Evolutionary conservation across 2,888 invertebrate genomes (phyloP).

Genomic region (Melanchra persicariae): DNA sequence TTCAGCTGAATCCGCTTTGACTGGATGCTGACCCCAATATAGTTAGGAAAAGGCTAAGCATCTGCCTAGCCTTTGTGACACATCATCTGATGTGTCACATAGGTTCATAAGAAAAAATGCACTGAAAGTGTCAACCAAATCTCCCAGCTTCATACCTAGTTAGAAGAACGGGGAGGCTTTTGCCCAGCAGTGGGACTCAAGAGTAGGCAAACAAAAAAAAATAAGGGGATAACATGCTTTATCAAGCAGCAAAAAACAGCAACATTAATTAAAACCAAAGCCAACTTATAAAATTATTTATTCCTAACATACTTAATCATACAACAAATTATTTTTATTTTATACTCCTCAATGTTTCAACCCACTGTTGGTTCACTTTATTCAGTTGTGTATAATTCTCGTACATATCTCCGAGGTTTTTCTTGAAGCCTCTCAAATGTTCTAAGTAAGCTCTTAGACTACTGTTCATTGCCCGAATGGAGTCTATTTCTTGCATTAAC

Average conservation of each 20-base stretch:
- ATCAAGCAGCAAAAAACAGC: background rate
- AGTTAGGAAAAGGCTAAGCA: too few relatives aligned
- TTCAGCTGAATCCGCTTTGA: too few relatives aligned
- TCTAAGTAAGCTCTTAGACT: slow-evolving; percentile 78
- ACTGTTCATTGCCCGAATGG: slow-evolving; percentile 77
- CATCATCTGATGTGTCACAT: too few relatives aligned
- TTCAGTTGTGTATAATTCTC: slow-evolving; percentile 77
- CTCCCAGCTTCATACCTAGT: too few relatives aligned
- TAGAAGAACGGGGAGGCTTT: too few relatives aligned
- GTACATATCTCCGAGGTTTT: slow-evolving; percentile 74
- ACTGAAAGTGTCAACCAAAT: too few relatives aligned
- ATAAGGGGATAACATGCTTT: too few relatives aligned
- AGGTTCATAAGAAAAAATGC: too few relatives aligned
- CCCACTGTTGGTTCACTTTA: slow-evolving; percentile 82
- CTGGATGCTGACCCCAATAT: too few relatives aligned
- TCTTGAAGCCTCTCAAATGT: slow-evolving; percentile 76
- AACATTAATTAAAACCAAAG: background rate
- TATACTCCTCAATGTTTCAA: slow-evolving; percentile 68
- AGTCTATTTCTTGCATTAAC: slow-evolving; percentile 79
- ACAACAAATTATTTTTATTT: slow-evolving; percentile 60
- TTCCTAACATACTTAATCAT: background rate
- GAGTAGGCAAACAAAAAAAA: too few relatives aligned
- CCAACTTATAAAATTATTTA: slow-evolving; percentile 20
- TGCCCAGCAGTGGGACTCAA: too few relatives aligned
- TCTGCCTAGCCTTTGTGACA: too few relatives aligned